Percentiles rank a stretch among this genome's conserved stretches.
phyloP scores from a whole-genome alignment of 1,140 invertebrate genomes.

The Oncopodura yosiiana region DNA sequence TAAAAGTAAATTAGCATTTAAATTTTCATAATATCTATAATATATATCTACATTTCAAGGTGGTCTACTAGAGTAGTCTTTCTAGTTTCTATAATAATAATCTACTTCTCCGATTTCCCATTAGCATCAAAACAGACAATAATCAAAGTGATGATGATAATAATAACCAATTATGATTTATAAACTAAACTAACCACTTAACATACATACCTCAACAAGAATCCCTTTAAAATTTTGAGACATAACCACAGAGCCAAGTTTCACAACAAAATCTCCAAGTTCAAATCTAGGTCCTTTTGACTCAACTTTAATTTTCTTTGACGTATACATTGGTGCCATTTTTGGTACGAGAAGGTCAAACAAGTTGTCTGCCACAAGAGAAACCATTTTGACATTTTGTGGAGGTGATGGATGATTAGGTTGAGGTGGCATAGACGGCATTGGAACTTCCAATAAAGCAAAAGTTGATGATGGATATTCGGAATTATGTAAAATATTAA shows the following conservation, averaged over 20 bases:
- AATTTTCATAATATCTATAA: too few relatives aligned
- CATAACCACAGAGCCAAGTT: slow-evolving; percentile 84
- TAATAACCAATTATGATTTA: neutral
- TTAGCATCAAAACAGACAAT: too few relatives aligned
- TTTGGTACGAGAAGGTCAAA: slow-evolving; percentile 87
- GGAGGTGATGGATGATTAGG: slow-evolving; percentile 4
- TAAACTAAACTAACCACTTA: neutral
- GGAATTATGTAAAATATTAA: slow-evolving; percentile 87
- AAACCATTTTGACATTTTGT: slow-evolving; percentile 51
- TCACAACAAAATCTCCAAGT: slow-evolving; percentile 86
- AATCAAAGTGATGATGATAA: neutral
- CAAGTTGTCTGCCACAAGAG: slow-evolving; percentile 76
- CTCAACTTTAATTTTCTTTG: slow-evolving; percentile 74
- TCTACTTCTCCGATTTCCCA: too few relatives aligned
- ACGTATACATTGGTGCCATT: slow-evolving; percentile 72
- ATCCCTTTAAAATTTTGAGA: slow-evolving; percentile 89
- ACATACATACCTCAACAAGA: slow-evolving; percentile 65
- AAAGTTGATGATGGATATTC: slow-evolving; percentile 91
- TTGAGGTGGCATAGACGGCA: slow-evolving; percentile 4
- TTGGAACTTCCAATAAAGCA: slow-evolving; percentile 68
- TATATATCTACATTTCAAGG: too few relatives aligned
- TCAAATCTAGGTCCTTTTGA: slow-evolving; percentile 86
- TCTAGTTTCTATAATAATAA: too few relatives aligned
- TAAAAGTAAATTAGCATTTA: too few relatives aligned
- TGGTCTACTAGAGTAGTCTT: too few relatives aligned